phyloP scores from a whole-genome alignment of 2,888 invertebrate species.

The Tiphia femorata region DNA sequence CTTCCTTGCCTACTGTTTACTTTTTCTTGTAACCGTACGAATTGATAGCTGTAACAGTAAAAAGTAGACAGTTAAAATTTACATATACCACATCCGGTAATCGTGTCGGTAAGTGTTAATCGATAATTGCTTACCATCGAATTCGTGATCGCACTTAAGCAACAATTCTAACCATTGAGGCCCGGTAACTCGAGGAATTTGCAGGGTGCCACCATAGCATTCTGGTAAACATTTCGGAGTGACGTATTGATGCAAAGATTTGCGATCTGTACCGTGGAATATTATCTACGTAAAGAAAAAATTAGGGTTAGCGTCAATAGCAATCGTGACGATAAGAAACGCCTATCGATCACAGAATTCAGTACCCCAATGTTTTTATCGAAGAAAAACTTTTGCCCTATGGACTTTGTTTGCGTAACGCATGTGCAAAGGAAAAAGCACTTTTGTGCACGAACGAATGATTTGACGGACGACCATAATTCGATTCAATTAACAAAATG shows the following conservation, averaged over 20 bases:
- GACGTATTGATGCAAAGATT: constrained; percentile 79
- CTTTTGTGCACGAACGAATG: not conserved
- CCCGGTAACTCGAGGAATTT: constrained; percentile 78
- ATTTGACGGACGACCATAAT: too few relatives aligned
- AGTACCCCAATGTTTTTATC: too few relatives aligned
- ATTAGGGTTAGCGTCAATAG: too few relatives aligned
- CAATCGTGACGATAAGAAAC: too few relatives aligned
- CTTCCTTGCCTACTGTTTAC: too few relatives aligned
- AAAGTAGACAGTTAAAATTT: too few relatives aligned
- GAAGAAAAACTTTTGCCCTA: too few relatives aligned
- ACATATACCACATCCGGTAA: not conserved
- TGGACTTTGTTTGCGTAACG: too few relatives aligned
- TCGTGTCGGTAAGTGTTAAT: not conserved
- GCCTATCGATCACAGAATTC: too few relatives aligned
- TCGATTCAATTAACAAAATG: too few relatives aligned
- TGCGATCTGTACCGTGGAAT: constrained; percentile 84
- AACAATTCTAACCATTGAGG: constrained; percentile 81
- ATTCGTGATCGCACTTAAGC: constrained; percentile 80
- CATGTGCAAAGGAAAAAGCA: not conserved
- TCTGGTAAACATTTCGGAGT: constrained; percentile 80
- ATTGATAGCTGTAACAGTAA: constrained; percentile 75
- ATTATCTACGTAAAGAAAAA: too few relatives aligned
- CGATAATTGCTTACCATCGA: constrained; percentile 72
- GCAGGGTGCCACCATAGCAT: constrained; percentile 80
- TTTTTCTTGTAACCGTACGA: constrained; percentile 81